Base-by-base conservation (phyloP, 2,888 invertebrate species). In the Temnothorax unifasciatus region DNA sequence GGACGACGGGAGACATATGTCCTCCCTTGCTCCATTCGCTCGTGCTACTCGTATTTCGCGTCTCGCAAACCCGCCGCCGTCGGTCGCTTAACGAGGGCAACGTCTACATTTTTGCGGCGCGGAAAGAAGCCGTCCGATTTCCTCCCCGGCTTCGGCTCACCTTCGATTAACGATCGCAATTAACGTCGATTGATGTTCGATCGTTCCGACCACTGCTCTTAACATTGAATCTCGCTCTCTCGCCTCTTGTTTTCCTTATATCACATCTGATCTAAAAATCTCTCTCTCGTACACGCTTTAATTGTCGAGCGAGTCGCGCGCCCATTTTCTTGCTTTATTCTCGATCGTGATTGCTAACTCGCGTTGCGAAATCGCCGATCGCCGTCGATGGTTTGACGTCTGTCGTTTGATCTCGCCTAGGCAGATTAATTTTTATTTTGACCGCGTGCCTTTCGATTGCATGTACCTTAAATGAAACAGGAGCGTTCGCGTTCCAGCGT, bases 11-110 rank as follows among this genome's bases (percentile, higher is more conserved):
- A 76, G 38, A 61, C 73, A 44, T 73, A 75, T 79, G 61, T 83
- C 75, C 74, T 84, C 61, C 6, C 21, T 54, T 6, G 57, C 61
- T 61, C 29, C 69, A n/a, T 50, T 82, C 44, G 38, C 68, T 66
- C 61, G n/a, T 54, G 73, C 50, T 64, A 66, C 25, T 44, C 52
- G 44, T 52, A 81, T 82, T 75, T 77, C 69, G 74, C 38, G 11
- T 74, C 61, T 34, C 75, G 75, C 64, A 18, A 76, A 82, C 83
- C 71, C 38, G 57, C 77, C 25, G 75, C 71, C 18, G 61, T 75
- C 25, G 73, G 71, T 54, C 29, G 79, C 61, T 79, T 74, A 86
- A 88, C 84, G 74, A 77, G 63, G 63, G 54, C 57, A 21, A 81
- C 77, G 59, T 38, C n/a, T 21, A 13, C 41, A 74, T 75, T 75